A percentile compares a stretch with the other conserved stretches of the same genome.
These are phyloP conservation scores for Athetis lepigone DNA, from an alignment of 2,888 invertebrate genomes.

Conservation along the genomic window DNA sequence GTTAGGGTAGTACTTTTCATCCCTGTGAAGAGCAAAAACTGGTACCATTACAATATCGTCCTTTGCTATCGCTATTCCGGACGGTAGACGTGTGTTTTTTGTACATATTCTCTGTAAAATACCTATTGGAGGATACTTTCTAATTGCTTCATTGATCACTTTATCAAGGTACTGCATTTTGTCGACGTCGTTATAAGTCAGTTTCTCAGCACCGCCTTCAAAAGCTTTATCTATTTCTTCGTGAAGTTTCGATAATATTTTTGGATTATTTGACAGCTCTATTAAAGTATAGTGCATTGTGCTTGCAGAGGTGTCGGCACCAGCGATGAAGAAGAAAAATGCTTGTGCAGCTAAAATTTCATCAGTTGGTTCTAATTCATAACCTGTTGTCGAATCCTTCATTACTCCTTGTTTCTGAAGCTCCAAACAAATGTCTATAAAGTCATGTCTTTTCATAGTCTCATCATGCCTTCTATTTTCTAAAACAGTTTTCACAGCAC, in stretches of 20 bases:
- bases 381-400: constrained; percentile 72
- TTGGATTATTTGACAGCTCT: constrained; percentile 77
- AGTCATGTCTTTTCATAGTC: constrained; percentile 70
- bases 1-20: constrained; percentile 77
- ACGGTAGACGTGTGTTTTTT: constrained; percentile 72
- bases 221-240: constrained; percentile 80
- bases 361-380: constrained; percentile 73
- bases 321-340: constrained; percentile 85
- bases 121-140: constrained; percentile 79
- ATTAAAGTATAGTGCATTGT: constrained; percentile 79
- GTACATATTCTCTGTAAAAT: constrained; percentile 73
- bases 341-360: constrained; percentile 83
- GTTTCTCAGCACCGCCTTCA: constrained; percentile 62
- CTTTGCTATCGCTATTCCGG: constrained; percentile 71
- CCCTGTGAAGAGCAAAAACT: constrained; percentile 76
- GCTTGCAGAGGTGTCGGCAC: constrained; percentile 83
- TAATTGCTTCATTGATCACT: constrained; percentile 78
- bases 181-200: constrained; percentile 75
- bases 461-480: constrained; percentile 65
- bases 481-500: constrained; percentile 75
- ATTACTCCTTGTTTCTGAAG: constrained; percentile 76
- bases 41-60: constrained; percentile 67
- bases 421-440: constrained; percentile 77
- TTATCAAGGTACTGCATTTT: constrained; percentile 81
- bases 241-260: constrained; percentile 76